Conservation (phyloP, 2,113 vertebrate species). For the Ailuropoda melanoleuca region DNA sequence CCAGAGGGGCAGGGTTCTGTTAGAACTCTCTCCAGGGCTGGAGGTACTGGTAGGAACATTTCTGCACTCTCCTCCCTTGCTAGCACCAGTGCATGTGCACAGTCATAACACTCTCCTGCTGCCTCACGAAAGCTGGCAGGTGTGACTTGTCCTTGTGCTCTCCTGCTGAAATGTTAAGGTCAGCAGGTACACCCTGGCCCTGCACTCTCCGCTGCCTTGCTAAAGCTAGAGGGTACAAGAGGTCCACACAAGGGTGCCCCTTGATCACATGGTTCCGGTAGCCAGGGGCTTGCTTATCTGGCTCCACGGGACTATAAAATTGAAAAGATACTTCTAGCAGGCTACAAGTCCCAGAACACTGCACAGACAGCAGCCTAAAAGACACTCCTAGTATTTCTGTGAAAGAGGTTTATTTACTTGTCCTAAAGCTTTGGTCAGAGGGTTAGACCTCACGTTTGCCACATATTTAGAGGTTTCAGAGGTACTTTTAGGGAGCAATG, state of each 20-base stretch:
- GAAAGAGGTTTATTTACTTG: neutral
- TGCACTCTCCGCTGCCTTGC: neutral
- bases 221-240: neutral
- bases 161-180: neutral
- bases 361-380: neutral
- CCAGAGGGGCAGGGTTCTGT: neutral
- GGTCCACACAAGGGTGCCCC: neutral
- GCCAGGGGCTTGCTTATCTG: neutral
- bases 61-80: neutral
- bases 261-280: neutral
- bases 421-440: neutral
- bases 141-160: neutral
- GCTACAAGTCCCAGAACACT: neutral
- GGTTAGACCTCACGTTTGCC: neutral
- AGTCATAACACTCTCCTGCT: neutral
- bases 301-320: neutral
- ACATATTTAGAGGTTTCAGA: neutral
- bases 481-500: neutral
- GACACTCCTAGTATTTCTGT: neutral
- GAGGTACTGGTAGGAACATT: neutral
- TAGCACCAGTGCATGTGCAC: neutral
- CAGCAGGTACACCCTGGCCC: neutral
- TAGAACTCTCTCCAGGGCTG: neutral
- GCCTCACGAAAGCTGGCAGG: neutral
- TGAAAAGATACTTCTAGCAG: neutral